Base-by-base conservation (phyloP, 2,113 vertebrate species). In the Perca flavescens region DNA sequence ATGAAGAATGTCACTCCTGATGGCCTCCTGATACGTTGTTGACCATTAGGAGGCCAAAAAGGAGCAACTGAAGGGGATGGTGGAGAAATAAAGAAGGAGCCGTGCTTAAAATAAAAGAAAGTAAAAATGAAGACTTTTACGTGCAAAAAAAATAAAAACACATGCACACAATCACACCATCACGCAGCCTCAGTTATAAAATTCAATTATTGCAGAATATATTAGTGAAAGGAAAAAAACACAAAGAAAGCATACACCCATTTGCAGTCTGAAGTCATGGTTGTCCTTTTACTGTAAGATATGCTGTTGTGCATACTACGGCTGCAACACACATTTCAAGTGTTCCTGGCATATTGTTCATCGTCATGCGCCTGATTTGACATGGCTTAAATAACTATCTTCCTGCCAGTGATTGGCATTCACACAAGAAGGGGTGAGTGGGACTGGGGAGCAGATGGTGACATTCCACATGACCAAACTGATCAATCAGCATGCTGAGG, bases 381-480 rank as follows among this genome's bases (percentile, higher is more conserved):
- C 90, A 94, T 92, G 92, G 94, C 89, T 94, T 91, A 94, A 94
- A 93, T 93, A 94, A 96, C 94, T 94, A 95, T 95, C 94, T 94
- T 94, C 92, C 95, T 96, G 96, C 94, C 94, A 96, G 95, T 91
- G 89, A 96, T 96, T 93, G 92, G 95, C 94, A 93, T 96, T 94
- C 91, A 93, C 91, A 89, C 94, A 95, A 95, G 90, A 91, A 94
- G 93, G 91, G 88, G 90, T 92, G 93, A 96, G 96, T 96, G 97
- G 97, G 97, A 97, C 97, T 95, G 96, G 96, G 96, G 97, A 99
- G 96, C 98, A 99, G 98, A 99, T 99, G 98, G 98, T 98, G 97
- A 98, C 98, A 99, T 99, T 99, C 98, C 98, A 99, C 98, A 99
- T 99, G 98, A 99, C 97, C 98, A 99, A 98, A 99, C 97, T 98